Conservation (phyloP, 1,140 invertebrate species). For the Xylocopa sonorina region DNA sequence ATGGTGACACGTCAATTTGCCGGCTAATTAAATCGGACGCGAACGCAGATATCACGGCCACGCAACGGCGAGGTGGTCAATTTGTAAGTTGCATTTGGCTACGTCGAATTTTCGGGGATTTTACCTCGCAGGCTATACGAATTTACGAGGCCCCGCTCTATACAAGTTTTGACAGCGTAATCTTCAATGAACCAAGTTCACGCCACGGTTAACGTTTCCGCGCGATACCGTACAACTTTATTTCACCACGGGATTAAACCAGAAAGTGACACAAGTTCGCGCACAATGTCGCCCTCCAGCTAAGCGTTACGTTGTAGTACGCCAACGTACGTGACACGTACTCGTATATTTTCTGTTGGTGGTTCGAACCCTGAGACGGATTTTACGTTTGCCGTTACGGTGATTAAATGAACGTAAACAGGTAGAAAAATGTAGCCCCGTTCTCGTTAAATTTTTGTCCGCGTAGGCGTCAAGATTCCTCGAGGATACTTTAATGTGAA, state of each 20-base stretch:
- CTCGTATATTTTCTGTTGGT: too few relatives aligned
- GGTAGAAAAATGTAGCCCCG: background rate
- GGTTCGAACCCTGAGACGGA: too few relatives aligned
- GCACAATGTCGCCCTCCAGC: too few relatives aligned
- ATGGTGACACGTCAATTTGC: conserved; percentile 9
- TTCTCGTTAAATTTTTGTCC: conserved; percentile 15
- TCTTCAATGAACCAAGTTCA: conserved; percentile 20
- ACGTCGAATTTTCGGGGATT: background rate
- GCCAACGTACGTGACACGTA: too few relatives aligned
- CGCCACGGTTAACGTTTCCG: conserved; percentile 23
- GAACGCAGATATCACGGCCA: too few relatives aligned
- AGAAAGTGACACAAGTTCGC: background rate
- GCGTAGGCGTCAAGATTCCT: too few relatives aligned
- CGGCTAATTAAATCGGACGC: too few relatives aligned
- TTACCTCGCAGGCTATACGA: background rate
- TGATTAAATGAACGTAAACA: background rate
- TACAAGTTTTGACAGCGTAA: conserved; percentile 32
- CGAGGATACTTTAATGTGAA: background rate
- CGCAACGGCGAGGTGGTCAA: too few relatives aligned
- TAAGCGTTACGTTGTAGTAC: too few relatives aligned
- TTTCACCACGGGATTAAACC: background rate
- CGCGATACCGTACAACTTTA: background rate
- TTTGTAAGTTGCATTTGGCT: background rate
- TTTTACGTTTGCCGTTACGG: too few relatives aligned
- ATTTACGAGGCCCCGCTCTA: background rate